phyloP scores from a whole-genome alignment of 1,140 invertebrate genomes.

The Drosophila nikananu region DNA sequence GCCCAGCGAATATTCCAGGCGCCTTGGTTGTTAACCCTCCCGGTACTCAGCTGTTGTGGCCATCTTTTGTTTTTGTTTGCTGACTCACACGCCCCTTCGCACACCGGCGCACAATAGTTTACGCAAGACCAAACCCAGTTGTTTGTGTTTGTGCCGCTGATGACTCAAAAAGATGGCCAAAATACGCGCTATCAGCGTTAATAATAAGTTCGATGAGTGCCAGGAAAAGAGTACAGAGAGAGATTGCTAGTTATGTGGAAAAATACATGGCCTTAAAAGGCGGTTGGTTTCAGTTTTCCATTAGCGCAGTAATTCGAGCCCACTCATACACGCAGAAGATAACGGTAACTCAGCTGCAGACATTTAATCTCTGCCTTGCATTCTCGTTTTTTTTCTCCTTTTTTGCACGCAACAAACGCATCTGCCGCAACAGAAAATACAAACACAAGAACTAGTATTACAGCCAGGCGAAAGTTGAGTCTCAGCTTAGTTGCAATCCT shows the following conservation, averaged over 20 bases:
- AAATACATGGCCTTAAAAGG: slow-evolving; percentile 51
- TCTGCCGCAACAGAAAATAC: slow-evolving; percentile 43
- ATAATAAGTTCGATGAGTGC: slow-evolving; percentile 11
- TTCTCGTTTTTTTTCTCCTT: slow-evolving; percentile 41
- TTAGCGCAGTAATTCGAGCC: slow-evolving; percentile 57
- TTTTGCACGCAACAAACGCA: slow-evolving; percentile 49
- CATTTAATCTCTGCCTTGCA: slow-evolving; percentile 63
- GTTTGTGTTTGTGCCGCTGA: slow-evolving; percentile 15
- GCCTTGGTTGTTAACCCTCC: slow-evolving; percentile 16
- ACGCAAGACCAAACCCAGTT: slow-evolving; percentile 62
- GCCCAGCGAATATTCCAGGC: slow-evolving; percentile 13
- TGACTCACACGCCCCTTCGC: slow-evolving; percentile 54
- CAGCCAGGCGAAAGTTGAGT: slow-evolving; percentile 54
- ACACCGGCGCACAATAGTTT: slow-evolving; percentile 35
- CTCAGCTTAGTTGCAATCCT: slow-evolving; percentile 9
- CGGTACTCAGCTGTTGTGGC: slow-evolving; percentile 63
- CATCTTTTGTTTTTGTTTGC: slow-evolving; percentile 51
- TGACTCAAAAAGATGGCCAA: slow-evolving; percentile 68
- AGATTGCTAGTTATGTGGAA: slow-evolving; percentile 40
- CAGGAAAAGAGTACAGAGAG: slow-evolving; percentile 13
- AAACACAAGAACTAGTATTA: slow-evolving; percentile 41
- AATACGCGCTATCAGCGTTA: slow-evolving; percentile 61
- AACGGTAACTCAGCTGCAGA: slow-evolving; percentile 65
- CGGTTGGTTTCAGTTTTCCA: slow-evolving; percentile 43
- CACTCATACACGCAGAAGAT: slow-evolving; percentile 15